Evolutionary conservation across 2,113 vertebrate species (phyloP).

Genomic region (Ptychochromis oligacanthus): DNA sequence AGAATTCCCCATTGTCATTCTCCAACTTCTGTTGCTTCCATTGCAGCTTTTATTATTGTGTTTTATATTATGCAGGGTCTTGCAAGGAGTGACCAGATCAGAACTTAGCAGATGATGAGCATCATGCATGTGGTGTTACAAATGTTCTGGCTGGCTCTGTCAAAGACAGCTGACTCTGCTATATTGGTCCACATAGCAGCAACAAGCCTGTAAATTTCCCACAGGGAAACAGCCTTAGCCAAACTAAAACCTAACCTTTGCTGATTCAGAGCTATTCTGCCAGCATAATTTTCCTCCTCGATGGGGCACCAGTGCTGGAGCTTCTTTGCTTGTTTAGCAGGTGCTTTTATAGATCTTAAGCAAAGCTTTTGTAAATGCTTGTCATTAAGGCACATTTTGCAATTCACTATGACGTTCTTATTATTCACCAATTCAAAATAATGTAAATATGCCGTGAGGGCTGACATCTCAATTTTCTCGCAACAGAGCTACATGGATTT

Average conservation of each 20-base stretch:
- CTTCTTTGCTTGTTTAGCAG: background rate
- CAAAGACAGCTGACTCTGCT: background rate
- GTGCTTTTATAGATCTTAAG: background rate
- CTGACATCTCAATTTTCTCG: accelerated
- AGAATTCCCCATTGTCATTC: background rate
- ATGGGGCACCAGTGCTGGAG: background rate
- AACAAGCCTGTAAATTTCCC: too few relatives aligned
- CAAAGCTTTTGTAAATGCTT: background rate
- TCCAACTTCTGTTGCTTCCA: background rate
- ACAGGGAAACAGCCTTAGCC: background rate
- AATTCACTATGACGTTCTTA: background rate
- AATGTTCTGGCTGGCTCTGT: background rate
- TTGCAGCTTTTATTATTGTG: background rate
- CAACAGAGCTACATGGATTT: background rate
- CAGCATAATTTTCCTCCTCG: background rate
- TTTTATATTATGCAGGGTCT: background rate
- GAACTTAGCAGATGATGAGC: background rate
- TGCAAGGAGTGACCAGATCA: background rate
- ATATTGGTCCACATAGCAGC: too few relatives aligned
- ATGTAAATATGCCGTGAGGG: background rate
- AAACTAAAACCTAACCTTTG: background rate
- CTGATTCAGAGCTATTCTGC: background rate
- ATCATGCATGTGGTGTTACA: accelerated
- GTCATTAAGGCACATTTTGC: background rate
- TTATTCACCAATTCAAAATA: background rate